Percentiles rank a stretch among this genome's conserved stretches.
Evolutionary conservation across 1,140 invertebrate species (phyloP).

Genomic region (Drosophila leontia): DNA sequence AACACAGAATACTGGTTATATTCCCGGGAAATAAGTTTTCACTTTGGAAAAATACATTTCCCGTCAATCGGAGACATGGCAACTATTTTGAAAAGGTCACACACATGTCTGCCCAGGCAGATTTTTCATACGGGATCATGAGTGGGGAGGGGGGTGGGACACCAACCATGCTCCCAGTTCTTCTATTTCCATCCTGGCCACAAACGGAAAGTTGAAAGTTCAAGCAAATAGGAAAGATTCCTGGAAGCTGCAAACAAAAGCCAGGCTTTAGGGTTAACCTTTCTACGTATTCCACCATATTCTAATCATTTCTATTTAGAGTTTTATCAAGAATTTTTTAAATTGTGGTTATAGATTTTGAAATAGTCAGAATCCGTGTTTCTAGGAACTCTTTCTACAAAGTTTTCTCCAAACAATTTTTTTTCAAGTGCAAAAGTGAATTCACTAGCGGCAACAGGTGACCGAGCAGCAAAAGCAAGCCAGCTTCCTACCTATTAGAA

Average conservation of each 20-base stretch:
- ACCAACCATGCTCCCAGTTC: neutral
- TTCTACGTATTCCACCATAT: neutral
- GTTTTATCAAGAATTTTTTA: neutral
- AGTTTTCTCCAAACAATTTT: neutral
- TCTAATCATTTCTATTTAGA: neutral
- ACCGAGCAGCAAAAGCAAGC: slow-evolving; percentile 1
- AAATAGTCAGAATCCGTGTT: neutral
- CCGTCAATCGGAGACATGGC: neutral
- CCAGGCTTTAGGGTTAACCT: too few relatives aligned
- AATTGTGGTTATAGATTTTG: neutral
- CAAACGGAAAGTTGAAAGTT: slow-evolving; percentile 13
- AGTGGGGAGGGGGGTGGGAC: neutral
- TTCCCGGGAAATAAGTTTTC: slow-evolving; percentile 23
- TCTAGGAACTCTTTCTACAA: too few relatives aligned
- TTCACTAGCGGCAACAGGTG: slow-evolving; percentile 56
- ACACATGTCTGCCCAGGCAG: neutral
- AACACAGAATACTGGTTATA: slow-evolving; percentile 3
- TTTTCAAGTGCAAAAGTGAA: neutral
- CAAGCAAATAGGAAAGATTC: neutral
- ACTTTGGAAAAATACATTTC: slow-evolving; percentile 10
- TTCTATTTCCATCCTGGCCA: neutral
- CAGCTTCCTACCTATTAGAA: slow-evolving; percentile 53
- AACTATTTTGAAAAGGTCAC: slow-evolving; percentile 15
- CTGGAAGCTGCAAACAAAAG: neutral
- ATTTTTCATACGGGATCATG: neutral